Evolutionary conservation across 1,140 invertebrate species (phyloP), one percentile per base, ranked within the genome.

Genomic region (Charaxes varanes): DNA sequence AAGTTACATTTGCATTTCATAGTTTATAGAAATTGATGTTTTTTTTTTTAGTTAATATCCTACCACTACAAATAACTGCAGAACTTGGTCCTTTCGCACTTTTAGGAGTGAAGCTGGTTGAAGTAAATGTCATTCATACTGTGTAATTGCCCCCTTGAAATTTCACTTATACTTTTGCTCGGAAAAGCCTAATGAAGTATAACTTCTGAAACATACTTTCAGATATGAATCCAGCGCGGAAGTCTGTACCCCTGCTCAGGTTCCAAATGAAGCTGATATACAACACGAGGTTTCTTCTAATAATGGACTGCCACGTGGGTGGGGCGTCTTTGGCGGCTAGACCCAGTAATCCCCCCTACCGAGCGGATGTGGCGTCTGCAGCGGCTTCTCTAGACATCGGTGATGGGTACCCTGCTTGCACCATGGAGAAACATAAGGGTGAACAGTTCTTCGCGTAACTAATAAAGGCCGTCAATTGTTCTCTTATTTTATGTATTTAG

Each of bases 201-300:
- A n/a, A n/a, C n/a, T n/a, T n/a, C n/a, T n/a, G n/a, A n/a, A n/a
- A n/a, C n/a, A n/a, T n/a, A n/a, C 18, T 54, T 55, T 0, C 44
- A 77, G 73, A 59, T 28, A 55, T 70, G 15, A 15, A 55, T 4
- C 62, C 62, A n/a, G 27, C 22, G n/a, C 45, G 40, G 8, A 56
- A 46, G 8, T 22, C 41, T 3, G 64, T 80, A 2, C 59, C 62
- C 0, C 49, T 77, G 0, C 30, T 74, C 0, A 69, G 62, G 26
- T 70, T 80, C 26, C 51, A 62, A 8, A 43, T 80, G 35, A 80
- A 74, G 33, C 24, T 80, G 35, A 2, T 77, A 1, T 26, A 36
- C 3, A 31, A 53, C 10, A 62, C 68, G 0, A 61, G 57, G 33
- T 80, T 53, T 24, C 50, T 80, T 3, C 31, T 71, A n/a, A 48